Conservation (phyloP, 2,113 vertebrate genomes). For the Oryzias melastigma region DNA sequence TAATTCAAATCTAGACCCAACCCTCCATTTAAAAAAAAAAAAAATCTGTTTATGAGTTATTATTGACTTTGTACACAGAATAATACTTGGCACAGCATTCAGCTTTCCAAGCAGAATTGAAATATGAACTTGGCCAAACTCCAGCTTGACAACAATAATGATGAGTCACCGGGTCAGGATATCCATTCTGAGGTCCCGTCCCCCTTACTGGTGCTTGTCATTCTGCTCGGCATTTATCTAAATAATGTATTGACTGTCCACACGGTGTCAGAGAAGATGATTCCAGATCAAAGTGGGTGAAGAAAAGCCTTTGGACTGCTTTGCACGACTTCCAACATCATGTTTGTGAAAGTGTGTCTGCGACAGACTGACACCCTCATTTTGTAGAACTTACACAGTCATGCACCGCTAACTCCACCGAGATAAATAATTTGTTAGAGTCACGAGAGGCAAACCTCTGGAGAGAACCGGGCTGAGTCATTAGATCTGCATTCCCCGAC, state of each 20-base stretch:
- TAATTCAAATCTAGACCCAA: too few relatives aligned
- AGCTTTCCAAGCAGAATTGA: not conserved
- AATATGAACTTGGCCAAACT: not conserved
- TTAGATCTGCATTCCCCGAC: conserved; percentile 62
- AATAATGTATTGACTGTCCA: conserved; percentile 34
- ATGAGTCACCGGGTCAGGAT: conserved; percentile 26
- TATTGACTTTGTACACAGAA: too few relatives aligned
- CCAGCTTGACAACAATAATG: conserved; percentile 13
- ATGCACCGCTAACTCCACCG: conserved; percentile 38
- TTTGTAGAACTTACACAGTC: conserved; percentile 37
- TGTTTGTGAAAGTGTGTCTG: not conserved
- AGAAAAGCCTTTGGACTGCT: conserved; percentile 19
- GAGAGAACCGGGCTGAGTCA: conserved; percentile 37
- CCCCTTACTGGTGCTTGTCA: conserved; percentile 9
- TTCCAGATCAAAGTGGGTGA: conserved; percentile 24
- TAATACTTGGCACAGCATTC: too few relatives aligned
- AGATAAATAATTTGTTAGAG: conserved; percentile 46
- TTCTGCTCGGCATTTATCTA: conserved; percentile 23
- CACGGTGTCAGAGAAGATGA: conserved; percentile 11
- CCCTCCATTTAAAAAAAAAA: not conserved
- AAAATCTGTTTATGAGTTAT: not conserved
- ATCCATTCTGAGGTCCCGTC: conserved; percentile 22
- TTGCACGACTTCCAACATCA: conserved; percentile 10
- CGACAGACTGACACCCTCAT: not conserved
- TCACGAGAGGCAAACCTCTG: conserved; percentile 32